Evolutionary conservation across 2,888 invertebrate species (phyloP).

Genomic region (Cecidostiba fungosa): DNA sequence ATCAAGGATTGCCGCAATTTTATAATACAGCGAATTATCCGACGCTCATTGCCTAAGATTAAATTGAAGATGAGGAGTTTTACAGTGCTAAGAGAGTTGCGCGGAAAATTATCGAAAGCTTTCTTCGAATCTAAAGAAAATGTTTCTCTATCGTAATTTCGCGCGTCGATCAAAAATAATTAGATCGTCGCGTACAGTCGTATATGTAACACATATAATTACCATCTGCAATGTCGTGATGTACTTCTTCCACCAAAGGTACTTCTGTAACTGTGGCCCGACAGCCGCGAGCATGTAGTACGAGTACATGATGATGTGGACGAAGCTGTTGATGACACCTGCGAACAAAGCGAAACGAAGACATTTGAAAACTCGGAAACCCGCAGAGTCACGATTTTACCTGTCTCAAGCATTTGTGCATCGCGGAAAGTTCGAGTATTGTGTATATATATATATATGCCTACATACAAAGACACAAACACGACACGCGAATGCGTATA

Average conservation of each 20-base stretch:
- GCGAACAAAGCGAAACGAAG: background rate
- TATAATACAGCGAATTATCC: conserved; percentile 15
- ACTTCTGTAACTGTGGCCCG: conserved; percentile 92
- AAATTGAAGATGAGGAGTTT: background rate
- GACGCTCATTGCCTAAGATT: background rate
- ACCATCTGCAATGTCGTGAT: conserved; percentile 96
- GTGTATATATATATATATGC: too few relatives aligned
- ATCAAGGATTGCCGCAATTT: conserved; percentile 22
- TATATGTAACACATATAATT: conserved; percentile 65
- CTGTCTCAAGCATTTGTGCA: background rate
- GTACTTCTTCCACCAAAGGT: conserved; percentile 96
- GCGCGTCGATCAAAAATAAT: background rate
- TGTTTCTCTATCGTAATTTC: background rate
- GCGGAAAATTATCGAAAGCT: too few relatives aligned
- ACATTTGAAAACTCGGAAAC: background rate
- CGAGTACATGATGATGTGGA: conserved; percentile 96
- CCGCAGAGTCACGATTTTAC: conserved; percentile 15
- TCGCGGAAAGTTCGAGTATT: background rate
- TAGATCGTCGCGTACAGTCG: background rate
- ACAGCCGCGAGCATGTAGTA: conserved; percentile 95
- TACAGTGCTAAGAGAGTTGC: too few relatives aligned
- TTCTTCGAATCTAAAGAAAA: background rate
- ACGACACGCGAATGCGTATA: conserved; percentile 1
- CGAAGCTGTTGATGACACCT: conserved; percentile 95
- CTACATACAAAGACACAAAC: too few relatives aligned